These are phyloP conservation scores for Periophthalmus magnuspinnatus DNA, from an alignment of 2,797 vertebrate genomes.

Conservation along the genomic window DNA sequence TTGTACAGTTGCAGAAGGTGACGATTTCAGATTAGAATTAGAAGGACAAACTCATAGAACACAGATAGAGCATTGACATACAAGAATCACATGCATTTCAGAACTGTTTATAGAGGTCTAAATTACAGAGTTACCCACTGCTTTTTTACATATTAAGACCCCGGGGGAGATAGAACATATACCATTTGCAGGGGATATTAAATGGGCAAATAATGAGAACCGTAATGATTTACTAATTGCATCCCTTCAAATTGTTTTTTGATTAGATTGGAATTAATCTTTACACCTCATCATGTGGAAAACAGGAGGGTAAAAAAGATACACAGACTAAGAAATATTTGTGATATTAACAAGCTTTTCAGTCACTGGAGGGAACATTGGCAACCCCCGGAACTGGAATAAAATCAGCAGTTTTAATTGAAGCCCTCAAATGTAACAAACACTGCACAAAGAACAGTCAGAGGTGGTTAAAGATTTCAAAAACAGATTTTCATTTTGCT, in stretches of 20 bases:
- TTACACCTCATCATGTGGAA: background rate
- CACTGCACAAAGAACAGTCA: background rate
- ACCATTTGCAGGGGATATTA: background rate
- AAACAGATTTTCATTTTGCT: background rate
- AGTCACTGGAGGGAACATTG: background rate
- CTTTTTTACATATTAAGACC: too few relatives aligned
- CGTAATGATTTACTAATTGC: background rate
- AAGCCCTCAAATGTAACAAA: background rate
- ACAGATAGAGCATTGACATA: too few relatives aligned
- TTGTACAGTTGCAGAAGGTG: background rate
- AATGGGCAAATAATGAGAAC: background rate
- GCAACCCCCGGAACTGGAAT: background rate
- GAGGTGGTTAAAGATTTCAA: slow-evolving; percentile 10
- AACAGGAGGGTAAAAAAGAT: background rate
- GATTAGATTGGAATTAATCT: background rate
- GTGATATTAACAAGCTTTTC: background rate
- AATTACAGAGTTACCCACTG: too few relatives aligned
- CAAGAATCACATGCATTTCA: background rate
- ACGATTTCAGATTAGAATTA: background rate
- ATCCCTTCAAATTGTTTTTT: background rate
- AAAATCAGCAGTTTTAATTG: too few relatives aligned
- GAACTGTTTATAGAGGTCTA: background rate
- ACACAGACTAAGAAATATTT: background rate
- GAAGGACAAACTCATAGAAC: too few relatives aligned
- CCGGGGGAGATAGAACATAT: too few relatives aligned